These are phyloP conservation scores for mouse (Mus musculus) DNA, from an alignment of 2,113 vertebrate genomes.

Conservation along the genomic window DNA sequence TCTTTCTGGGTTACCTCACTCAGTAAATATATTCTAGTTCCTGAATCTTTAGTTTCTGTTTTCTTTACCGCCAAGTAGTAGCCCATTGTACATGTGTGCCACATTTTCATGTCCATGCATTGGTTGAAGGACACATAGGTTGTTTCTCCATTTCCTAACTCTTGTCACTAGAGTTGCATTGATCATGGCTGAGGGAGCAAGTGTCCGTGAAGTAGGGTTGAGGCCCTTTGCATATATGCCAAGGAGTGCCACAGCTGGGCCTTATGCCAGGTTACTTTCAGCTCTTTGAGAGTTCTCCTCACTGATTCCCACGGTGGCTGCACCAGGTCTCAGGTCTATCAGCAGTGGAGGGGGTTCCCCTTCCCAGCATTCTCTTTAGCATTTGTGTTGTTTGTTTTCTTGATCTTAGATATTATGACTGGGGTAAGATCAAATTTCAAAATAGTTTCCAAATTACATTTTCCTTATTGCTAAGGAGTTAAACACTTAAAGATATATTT, in stretches of 20 bases:
- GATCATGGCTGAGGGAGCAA: background rate
- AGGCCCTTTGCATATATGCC: background rate
- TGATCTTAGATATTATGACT: background rate
- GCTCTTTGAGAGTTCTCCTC: background rate
- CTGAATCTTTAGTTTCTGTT: background rate
- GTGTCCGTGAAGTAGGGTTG: background rate
- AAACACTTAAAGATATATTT: background rate
- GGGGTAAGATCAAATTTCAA: background rate
- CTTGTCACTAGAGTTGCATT: too few relatives aligned
- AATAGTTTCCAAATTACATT: background rate
- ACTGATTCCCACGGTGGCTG: background rate
- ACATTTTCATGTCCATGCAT: background rate
- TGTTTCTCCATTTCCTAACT: too few relatives aligned
- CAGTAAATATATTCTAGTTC: background rate
- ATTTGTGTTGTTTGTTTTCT: background rate
- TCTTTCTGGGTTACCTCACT: background rate
- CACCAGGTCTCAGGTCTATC: background rate
- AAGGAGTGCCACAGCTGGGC: background rate
- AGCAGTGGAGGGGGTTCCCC: background rate
- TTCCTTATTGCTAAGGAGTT: background rate
- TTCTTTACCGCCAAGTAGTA: background rate
- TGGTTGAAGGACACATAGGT: too few relatives aligned
- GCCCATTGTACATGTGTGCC: background rate
- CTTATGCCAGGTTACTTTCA: background rate
- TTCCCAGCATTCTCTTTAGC: too few relatives aligned